Base-by-base conservation (phyloP, 1,140 invertebrate species). In the Helicoverpa armigera region DNA sequence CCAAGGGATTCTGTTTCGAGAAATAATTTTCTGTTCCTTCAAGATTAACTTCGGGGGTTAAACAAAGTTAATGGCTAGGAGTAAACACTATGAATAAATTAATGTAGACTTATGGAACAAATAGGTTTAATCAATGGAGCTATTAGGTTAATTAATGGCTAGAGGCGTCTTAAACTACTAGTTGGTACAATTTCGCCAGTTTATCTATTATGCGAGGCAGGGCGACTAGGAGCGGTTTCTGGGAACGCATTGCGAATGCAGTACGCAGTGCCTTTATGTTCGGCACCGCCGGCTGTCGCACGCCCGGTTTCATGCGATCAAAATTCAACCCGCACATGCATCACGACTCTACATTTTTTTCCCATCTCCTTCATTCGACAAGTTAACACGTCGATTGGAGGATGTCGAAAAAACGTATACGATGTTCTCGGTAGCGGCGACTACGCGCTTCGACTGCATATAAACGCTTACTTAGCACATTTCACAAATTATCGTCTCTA, bases 1-100 rank as follows among this genome's bases (percentile, higher is more conserved):
- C 83, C 81, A 16, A 85, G 89, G 83, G 85, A 86, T 83, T 85
- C 86, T 85, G 83, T 88, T 90, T 88, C 83, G 80, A 70, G 80
- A 77, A 85, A 82, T 81, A 84, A 87, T 87, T 86, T 84, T 83
- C 79, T 81, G 80, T 80, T 80, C 76, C 65, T 83, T 80, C 51
- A 16, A 77, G 83, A 83, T 85, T 84, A 87, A 87, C 79, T 86
- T 83, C 73, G 70, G 79, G 79, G 70, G 76, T 82, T 76, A 86
- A 86, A 88, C 65, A 76, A 80, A 85, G 70, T 81, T 85, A 85
- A 87, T 82, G 80, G 79, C 48, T 70, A 53, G 53, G 60, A 76
- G 56, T 70, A 79, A 82, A 85, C 78, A 74, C 58, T 76, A 77
- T 78, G 67, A 85, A 88, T 85, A 83, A 82, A 82, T 88, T 89